A percentile compares a stretch with the other conserved stretches of the same genome.
These are phyloP conservation scores for Lathronympha strigana DNA, from an alignment of 2,888 invertebrate genomes.

Conservation along the genomic window DNA sequence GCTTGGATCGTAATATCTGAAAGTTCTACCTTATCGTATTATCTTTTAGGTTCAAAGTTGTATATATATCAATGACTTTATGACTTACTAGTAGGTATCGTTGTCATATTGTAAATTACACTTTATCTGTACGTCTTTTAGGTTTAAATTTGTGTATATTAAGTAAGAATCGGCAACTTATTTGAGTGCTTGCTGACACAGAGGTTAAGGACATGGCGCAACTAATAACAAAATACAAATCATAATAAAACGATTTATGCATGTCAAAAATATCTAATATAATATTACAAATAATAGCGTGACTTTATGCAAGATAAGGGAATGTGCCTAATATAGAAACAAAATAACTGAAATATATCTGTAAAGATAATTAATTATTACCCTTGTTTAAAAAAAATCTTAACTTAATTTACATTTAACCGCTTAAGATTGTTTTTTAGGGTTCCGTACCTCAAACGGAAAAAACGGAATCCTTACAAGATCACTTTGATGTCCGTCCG, in stretches of 20 bases:
- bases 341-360: too few species aligned
- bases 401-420: too few species aligned
- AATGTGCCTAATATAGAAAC: too few species aligned
- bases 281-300: neutral
- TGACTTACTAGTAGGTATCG: neutral
- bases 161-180: constrained; percentile 5
- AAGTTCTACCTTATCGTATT: too few species aligned
- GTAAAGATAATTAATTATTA: too few species aligned
- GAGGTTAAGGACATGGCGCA: constrained; percentile 7
- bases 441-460: too few species aligned
- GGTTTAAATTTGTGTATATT: neutral
- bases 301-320: neutral
- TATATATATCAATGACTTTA: constrained; percentile 32
- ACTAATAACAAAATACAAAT: constrained; percentile 5
- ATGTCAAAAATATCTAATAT: constrained; percentile 4
- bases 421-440: too few species aligned
- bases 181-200: constrained; percentile 19
- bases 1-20: too few species aligned
- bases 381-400: too few species aligned
- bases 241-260: constrained; percentile 5
- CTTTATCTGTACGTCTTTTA: neutral
- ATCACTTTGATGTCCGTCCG: too few species aligned
- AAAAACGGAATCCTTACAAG: too few species aligned
- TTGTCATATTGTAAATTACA: neutral
- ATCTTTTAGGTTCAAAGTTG: too few species aligned